phyloP scores from a whole-genome alignment of 2,113 vertebrate species.

The Nerophis lumbriciformis region DNA sequence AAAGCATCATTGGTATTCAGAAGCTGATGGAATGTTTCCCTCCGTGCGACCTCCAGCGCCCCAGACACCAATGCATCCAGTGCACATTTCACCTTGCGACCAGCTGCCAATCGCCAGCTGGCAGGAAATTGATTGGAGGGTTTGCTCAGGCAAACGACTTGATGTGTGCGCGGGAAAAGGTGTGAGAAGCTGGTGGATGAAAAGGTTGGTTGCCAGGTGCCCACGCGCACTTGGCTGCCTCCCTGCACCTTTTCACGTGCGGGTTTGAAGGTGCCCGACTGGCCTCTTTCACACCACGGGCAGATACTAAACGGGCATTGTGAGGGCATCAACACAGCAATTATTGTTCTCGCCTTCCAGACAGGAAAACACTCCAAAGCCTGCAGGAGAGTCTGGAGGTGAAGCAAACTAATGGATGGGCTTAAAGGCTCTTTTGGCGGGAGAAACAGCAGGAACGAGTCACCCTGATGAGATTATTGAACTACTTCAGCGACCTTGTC shows the following conservation, averaged over 20 bases:
- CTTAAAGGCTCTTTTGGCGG: neutral
- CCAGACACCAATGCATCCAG: neutral
- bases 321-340: too few species aligned
- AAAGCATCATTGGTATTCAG: too few species aligned
- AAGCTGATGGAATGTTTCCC: slow-evolving; percentile 1
- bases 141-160: too few species aligned
- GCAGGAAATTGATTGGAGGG: neutral
- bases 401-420: neutral
- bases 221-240: too few species aligned
- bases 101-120: neutral
- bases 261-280: neutral
- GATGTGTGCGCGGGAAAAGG: too few species aligned
- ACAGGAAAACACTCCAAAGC: neutral
- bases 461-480: too few species aligned
- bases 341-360: neutral
- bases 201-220: too few species aligned
- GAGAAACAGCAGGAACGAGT: too few species aligned
- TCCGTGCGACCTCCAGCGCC: neutral
- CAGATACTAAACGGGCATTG: too few species aligned
- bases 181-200: too few species aligned
- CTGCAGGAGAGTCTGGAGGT: neutral
- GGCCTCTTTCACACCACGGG: neutral
- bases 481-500: too few species aligned
- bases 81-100: neutral
- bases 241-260: neutral